Percentiles rank a stretch among this genome's conserved stretches.
phyloP scores from a whole-genome alignment of 2,888 invertebrate genomes.

The Sarcophaga carnaria region DNA sequence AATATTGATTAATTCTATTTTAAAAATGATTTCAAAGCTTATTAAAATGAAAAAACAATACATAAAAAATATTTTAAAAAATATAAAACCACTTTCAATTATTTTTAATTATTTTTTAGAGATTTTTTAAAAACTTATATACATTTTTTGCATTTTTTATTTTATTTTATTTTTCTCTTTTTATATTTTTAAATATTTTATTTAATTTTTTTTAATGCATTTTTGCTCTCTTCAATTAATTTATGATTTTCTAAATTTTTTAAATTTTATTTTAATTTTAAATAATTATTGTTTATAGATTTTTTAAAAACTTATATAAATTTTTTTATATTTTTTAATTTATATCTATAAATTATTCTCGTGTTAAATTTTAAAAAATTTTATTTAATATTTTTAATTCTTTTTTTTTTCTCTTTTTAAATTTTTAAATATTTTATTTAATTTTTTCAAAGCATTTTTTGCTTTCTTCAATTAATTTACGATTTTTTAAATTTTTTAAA shows the following conservation, averaged over 20 bases:
- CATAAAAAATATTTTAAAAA: too few species aligned
- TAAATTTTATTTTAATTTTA: too few species aligned
- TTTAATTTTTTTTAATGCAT: background rate
- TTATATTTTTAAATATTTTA: background rate
- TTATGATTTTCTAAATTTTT: background rate
- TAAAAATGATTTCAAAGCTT: too few species aligned
- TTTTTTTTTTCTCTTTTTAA: too few species aligned
- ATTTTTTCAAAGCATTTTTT: too few species aligned
- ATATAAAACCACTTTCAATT: background rate
- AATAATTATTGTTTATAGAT: too few species aligned
- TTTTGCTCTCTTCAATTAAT: background rate
- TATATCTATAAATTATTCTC: too few species aligned
- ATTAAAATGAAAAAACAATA: too few species aligned
- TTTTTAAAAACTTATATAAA: too few species aligned
- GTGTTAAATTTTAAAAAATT: too few species aligned
- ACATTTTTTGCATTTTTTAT: background rate
- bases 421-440: too few species aligned
- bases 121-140: background rate
- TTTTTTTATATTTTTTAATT: too few species aligned
- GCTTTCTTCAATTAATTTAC: background rate
- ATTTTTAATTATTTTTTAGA: background rate
- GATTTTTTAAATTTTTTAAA: background rate
- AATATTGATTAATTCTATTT: background rate
- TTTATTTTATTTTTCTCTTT: background rate
- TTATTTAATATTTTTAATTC: background rate